Base-by-base conservation (phyloP, 2,888 invertebrate species). In the Troides aeacus region DNA sequence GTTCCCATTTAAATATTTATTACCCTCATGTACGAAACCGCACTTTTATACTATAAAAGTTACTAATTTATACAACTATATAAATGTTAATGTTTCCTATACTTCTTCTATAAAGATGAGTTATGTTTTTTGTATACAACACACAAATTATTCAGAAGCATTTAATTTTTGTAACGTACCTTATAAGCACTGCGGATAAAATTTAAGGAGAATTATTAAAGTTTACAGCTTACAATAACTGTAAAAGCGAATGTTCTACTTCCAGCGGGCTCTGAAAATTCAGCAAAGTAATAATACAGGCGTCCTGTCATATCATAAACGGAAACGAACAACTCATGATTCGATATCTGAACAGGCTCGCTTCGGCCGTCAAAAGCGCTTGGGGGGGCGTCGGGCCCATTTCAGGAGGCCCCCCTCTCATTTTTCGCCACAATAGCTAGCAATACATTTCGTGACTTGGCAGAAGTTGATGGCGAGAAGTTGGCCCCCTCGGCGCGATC, bases 381-480 rank as follows among this genome's bases (percentile, higher is more conserved):
- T 30, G 77, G 81, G 82, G 80, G 77, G 81, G 82, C 77, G 78
- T 82, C 80, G 80, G 78, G 78, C 83, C 84, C 84, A 83, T 85
- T 84, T 82, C 84, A 84, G 77, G 46, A 46, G 30, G 46, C 46
- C 79, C 89, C 79, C 78, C 89, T 87, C 89, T 88, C 88, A 88
- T 90, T 89, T 90, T 89, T 90, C 90, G 89, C 90, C 89, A 91
- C 90, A 90, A 90, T 89, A 85, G 88, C 90, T 84, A 82, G 90
- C 91, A 90, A 92, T 92, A 92, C 90, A 90, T 92, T 88, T 85
- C 89, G 90, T 92, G 92, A 92, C 90, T 92, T 92, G 92, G 90
- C 92, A 91, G 85, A 90, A 90, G 84, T 86, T 87, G 84, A 85
- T 84, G 86, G 80, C 79, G 83, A 87, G 84, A 87, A 82, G 82